phyloP scores from a whole-genome alignment of 2,797 vertebrate species.

The Sphenopsis melanotis region DNA sequence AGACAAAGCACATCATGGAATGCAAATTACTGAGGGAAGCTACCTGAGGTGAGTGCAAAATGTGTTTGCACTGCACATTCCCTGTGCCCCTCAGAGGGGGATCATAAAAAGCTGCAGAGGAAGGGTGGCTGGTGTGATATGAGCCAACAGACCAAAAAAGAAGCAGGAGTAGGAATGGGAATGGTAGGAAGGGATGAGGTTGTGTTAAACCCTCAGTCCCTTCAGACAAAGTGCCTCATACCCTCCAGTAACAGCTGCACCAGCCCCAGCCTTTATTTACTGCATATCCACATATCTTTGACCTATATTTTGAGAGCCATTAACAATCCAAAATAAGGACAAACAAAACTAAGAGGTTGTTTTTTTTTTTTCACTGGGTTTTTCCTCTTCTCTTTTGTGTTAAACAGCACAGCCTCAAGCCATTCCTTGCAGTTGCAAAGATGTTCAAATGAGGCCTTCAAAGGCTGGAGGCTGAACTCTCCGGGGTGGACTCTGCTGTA shows the following conservation, averaged over 20 bases:
- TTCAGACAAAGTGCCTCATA: background rate
- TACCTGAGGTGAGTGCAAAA: background rate
- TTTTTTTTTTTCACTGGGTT: background rate
- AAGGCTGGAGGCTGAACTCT: constrained; percentile 48
- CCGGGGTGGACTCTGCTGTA: constrained; percentile 21
- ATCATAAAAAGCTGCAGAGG: background rate
- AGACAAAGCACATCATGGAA: background rate
- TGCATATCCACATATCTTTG: background rate
- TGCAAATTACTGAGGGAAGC: background rate
- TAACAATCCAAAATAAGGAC: background rate
- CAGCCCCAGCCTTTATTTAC: background rate
- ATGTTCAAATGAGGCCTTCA: constrained; percentile 21
- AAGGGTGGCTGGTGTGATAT: background rate
- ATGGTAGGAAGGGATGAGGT: background rate
- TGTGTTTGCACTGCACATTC: background rate
- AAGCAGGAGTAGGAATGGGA: background rate
- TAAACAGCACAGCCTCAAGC: constrained; percentile 34
- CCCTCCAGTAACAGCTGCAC: background rate
- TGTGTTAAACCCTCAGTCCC: background rate
- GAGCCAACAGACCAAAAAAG: background rate
- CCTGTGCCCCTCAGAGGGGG: background rate
- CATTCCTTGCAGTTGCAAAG: constrained; percentile 2
- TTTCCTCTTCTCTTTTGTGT: background rate
- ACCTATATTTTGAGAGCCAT: constrained; percentile 9
- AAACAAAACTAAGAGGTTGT: background rate